Conservation (phyloP, 2,113 vertebrate genomes). For the Xiphophorus maculatus region DNA sequence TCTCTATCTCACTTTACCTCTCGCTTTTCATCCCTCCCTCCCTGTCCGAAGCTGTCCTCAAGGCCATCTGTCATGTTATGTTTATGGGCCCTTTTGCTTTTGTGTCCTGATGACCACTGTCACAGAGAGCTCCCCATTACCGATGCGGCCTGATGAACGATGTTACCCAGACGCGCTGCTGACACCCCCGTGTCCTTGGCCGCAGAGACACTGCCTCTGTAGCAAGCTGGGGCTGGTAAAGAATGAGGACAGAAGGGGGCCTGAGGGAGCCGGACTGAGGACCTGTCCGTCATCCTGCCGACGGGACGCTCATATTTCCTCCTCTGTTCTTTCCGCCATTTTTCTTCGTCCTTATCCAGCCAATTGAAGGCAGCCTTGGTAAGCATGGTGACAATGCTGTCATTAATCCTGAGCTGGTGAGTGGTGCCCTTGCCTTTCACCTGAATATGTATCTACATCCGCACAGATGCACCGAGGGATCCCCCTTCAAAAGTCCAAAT, state of each 20-base stretch:
- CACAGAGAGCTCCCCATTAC: conserved; percentile 79
- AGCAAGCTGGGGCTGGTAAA: conserved; percentile 63
- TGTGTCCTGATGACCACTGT: conserved; percentile 83
- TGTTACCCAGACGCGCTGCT: conserved; percentile 71
- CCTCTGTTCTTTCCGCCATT: conserved; percentile 19
- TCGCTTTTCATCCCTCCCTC: conserved; percentile 69
- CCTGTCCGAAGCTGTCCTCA: conserved; percentile 73
- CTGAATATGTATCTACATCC: conserved; percentile 74
- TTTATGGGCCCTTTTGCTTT: conserved; percentile 81
- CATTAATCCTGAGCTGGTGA: conserved; percentile 69
- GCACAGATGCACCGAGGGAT: conserved; percentile 58
- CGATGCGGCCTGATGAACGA: conserved; percentile 79
- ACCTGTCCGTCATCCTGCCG: conserved; percentile 72
- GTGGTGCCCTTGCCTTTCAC: conserved; percentile 73
- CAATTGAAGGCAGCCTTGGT: conserved; percentile 62
- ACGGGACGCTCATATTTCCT: conserved; percentile 61
- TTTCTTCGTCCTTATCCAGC: conserved; percentile 58
- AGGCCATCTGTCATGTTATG: conserved; percentile 81
- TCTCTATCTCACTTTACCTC: conserved; percentile 66
- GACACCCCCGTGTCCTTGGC: conserved; percentile 79
- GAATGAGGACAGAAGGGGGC: conserved; percentile 69
- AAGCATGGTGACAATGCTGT: conserved; percentile 58
- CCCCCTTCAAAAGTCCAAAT: conserved; percentile 55
- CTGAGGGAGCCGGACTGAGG: conserved; percentile 68
- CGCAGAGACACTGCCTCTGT: conserved; percentile 63